Evolutionary conservation across 2,888 invertebrate species (phyloP), one percentile per base, ranked within the genome.

Genomic region (Caenorhabditis sinica): DNA sequence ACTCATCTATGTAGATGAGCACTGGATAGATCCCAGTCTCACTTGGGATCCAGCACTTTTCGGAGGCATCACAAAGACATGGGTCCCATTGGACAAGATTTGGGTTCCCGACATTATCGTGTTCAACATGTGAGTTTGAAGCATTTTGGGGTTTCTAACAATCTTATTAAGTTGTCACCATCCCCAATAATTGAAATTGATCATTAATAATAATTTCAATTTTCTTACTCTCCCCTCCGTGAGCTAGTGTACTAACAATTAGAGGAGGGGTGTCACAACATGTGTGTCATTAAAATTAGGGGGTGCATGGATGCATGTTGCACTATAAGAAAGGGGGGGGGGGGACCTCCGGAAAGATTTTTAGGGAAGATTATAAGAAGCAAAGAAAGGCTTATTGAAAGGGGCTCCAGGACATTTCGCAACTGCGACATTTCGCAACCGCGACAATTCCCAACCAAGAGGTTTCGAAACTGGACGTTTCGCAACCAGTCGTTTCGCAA

Each of bases 31-130:
- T 93, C 95, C 95, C 89, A 96, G 96, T 91, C 94, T 97, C 58
- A 94, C 95, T 86, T 96, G 97, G 97, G 96, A 96, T 93, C 94
- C 95, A 3, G 95, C 95, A 11, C 96, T 96, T 81, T 96, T 95
- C 92, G 96, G 95, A 15, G 96, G 96, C 13, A 95, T 96, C 86
- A 95, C 94, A 88, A 96, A 96, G 63, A 95, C 96, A 71, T 95
- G 96, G 92, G 95, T 97, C 91, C 96, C 96, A 0, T 95, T 95
- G 93, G 95, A 95, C 89, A 94, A 95, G 85, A 96, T 96, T 40
- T 97, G 96, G 96, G 95, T 95, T 89, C 96, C 96, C 0, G 96
- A 96, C 93, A 95, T 96, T 73, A 96, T 96, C 89, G 95, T 97
- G 13, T 96, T 96, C 93, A 96, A 96, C 94, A 96, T 96, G 96